A percentile compares a stretch with the other conserved stretches of the same genome.
Evolutionary conservation across 2,113 vertebrate genomes (phyloP).

Genomic region (Mandrillus leucophaeus): DNA sequence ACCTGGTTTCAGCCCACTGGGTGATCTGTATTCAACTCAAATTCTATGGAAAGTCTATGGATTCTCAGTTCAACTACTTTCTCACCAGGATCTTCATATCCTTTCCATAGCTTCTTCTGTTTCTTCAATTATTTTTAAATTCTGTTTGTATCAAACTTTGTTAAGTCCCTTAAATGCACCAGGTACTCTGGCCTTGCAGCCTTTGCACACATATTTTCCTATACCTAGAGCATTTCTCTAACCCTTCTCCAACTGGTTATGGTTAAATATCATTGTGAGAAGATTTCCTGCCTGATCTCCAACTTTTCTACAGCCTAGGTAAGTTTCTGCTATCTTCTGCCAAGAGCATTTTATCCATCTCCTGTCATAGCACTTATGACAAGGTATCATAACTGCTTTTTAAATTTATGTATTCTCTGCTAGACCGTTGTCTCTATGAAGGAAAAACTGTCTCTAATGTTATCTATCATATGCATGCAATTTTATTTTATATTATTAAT

Average conservation of each 20-base stretch:
- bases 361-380: neutral
- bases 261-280: conserved; percentile 3
- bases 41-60: neutral
- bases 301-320: neutral
- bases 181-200: neutral
- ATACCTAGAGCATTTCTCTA: neutral
- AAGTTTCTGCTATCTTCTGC: neutral
- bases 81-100: neutral
- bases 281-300: neutral
- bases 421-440: neutral
- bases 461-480: neutral
- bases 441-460: neutral
- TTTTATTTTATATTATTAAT: neutral
- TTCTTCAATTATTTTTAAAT: neutral
- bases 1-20: neutral
- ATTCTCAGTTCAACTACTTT: neutral
- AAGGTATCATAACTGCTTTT: neutral
- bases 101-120: neutral
- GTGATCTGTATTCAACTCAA: neutral
- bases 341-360: neutral
- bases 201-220: neutral
- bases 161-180: neutral
- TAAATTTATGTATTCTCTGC: neutral
- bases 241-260: neutral
- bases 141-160: neutral